Evolutionary conservation across 2,113 vertebrate species (phyloP).

Genomic region (Coptodon rendalli): DNA sequence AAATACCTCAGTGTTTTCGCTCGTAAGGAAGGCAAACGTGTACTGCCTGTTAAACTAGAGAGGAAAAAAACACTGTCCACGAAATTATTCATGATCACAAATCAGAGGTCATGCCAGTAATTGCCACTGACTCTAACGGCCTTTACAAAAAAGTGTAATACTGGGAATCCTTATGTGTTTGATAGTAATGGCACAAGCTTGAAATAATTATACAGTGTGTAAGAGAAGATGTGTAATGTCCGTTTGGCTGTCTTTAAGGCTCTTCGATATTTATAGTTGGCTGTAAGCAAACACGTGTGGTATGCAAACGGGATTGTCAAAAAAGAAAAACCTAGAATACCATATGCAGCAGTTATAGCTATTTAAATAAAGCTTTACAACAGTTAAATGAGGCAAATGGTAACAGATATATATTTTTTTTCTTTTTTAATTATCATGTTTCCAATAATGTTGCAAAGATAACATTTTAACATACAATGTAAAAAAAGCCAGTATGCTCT

Average conservation of each 20-base stretch:
- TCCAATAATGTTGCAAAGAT: background rate
- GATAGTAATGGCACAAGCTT: background rate
- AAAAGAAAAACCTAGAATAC: background rate
- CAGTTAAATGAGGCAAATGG: background rate
- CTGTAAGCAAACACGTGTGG: background rate
- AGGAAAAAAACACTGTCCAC: background rate
- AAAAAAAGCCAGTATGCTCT: background rate
- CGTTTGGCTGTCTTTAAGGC: background rate
- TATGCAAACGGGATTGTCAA: background rate
- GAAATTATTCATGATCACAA: background rate
- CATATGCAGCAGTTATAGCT: background rate
- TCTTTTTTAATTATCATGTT: background rate
- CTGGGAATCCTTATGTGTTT: background rate
- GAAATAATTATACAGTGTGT: background rate
- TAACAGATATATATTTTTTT: accelerated
- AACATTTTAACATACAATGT: background rate
- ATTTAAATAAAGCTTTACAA: background rate
- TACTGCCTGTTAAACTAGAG: background rate
- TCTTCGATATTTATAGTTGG: background rate
- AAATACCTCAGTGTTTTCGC: conserved; percentile 6
- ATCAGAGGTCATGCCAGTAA: background rate
- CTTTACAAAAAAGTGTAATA: background rate
- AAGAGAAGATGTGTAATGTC: background rate
- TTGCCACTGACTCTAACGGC: background rate
- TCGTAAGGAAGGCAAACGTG: background rate